Percentiles rank a stretch among this genome's conserved stretches.
Conservation (phyloP, 2,888 invertebrate species). For the Troides helena region DNA sequence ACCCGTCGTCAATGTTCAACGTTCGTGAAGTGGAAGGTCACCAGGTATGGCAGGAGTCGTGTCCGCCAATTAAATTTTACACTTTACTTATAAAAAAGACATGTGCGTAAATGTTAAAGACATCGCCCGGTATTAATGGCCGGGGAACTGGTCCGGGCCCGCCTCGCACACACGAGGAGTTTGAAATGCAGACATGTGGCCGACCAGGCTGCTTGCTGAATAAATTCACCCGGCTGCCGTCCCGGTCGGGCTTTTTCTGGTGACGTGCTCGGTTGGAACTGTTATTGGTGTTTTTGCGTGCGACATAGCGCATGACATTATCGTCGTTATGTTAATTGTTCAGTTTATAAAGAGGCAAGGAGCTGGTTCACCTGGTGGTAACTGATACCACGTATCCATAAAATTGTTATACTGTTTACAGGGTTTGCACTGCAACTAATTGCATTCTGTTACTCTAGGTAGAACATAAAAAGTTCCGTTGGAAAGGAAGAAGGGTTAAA, state of each 20-base stretch:
- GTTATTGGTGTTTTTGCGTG: not conserved
- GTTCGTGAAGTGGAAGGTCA: conserved; percentile 7
- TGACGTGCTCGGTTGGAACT: not conserved
- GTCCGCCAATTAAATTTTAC: conserved; percentile 7
- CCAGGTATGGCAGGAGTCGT: conserved; percentile 7
- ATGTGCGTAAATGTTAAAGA: conserved; percentile 21
- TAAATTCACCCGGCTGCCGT: not conserved
- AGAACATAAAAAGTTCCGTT: no score
- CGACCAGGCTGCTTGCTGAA: conserved; percentile 31
- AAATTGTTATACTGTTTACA: no score
- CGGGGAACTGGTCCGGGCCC: conserved; percentile 11
- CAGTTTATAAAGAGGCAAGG: no score
- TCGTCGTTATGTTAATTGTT: no score
- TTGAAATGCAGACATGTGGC: conserved; percentile 62
- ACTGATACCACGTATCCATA: no score
- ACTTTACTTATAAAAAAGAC: conserved; percentile 5
- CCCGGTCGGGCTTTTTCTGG: not conserved
- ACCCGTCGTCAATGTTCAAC: conserved; percentile 20
- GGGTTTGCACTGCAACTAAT: no score
- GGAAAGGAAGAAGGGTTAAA: no score
- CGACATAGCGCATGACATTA: no score
- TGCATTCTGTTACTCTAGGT: no score
- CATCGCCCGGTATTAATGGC: conserved; percentile 4
- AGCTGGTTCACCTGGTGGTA: no score
- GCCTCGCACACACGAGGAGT: conserved; percentile 11